phyloP scores from a whole-genome alignment of 2,888 invertebrate species.

The Prosopocoilus inquinatus region DNA sequence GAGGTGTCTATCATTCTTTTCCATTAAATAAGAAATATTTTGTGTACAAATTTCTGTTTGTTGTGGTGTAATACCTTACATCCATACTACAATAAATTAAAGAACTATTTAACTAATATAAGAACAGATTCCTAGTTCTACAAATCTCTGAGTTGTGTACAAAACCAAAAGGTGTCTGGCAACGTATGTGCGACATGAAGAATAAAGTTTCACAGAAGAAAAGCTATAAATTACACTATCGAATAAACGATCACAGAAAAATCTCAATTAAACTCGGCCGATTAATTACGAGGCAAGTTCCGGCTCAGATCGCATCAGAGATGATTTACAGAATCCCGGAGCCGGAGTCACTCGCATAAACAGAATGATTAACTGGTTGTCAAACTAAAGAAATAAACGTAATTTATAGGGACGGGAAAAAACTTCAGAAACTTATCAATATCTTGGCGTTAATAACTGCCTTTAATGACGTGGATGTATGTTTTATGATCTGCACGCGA shows the following conservation, averaged over 20 bases:
- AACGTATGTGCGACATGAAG: too few species aligned
- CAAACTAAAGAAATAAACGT: slow-evolving; percentile 52
- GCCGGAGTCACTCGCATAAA: slow-evolving; percentile 49
- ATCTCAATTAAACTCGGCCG: slow-evolving; percentile 49
- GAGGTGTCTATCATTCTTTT: too few species aligned
- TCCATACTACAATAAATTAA: too few species aligned
- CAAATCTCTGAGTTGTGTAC: too few species aligned
- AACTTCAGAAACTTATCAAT: slow-evolving; percentile 52
- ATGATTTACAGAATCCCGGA: slow-evolving; percentile 48
- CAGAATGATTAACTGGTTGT: slow-evolving; percentile 51
- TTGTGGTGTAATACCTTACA: too few species aligned
- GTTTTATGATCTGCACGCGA: slow-evolving; percentile 41
- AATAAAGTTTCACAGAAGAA: slow-evolving; percentile 23
- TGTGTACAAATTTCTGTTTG: too few species aligned
- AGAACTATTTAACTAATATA: too few species aligned
- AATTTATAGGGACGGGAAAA: slow-evolving; percentile 49
- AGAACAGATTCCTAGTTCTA: too few species aligned
- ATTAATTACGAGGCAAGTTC: slow-evolving; percentile 48
- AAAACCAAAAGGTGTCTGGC: too few species aligned
- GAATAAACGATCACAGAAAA: slow-evolving; percentile 46
- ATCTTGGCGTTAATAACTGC: slow-evolving; percentile 51
- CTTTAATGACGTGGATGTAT: slow-evolving; percentile 50
- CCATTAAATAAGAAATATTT: too few species aligned
- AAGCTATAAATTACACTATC: slow-evolving; percentile 46
- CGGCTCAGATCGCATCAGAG: slow-evolving; percentile 43